A percentile compares a stretch with the other conserved stretches of the same genome.
Evolutionary conservation across 2,888 invertebrate genomes (phyloP).

Genomic region (Anarsia innoxiella): DNA sequence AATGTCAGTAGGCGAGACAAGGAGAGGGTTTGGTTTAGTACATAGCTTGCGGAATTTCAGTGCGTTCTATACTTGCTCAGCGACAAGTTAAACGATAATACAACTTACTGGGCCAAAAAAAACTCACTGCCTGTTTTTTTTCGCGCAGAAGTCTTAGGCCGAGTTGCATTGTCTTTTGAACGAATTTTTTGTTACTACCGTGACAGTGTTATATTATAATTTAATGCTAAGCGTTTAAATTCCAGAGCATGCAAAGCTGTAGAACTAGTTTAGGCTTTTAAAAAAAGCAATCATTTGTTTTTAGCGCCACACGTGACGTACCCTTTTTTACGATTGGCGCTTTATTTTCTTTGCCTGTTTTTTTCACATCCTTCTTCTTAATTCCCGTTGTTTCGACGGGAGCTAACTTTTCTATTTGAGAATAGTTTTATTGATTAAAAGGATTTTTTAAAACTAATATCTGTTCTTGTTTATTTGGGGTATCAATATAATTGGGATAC

Average conservation of each 20-base stretch:
- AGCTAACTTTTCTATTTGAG: constrained; percentile 32
- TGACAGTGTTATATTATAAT: neutral
- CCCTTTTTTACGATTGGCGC: constrained; percentile 54
- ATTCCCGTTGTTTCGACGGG: constrained; percentile 39
- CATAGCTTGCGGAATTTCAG: constrained; percentile 29
- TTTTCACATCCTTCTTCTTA: constrained; percentile 64
- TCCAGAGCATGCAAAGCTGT: neutral
- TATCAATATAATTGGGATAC: constrained; percentile 1
- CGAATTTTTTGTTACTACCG: neutral
- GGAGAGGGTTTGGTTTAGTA: constrained; percentile 34
- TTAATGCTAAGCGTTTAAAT: neutral
- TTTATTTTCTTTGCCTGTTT: constrained; percentile 60
- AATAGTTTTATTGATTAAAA: neutral
- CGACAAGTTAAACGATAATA: no score
- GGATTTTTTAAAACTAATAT: neutral
- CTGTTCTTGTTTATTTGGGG: neutral
- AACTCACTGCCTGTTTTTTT: no score
- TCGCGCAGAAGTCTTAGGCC: no score
- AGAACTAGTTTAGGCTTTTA: neutral
- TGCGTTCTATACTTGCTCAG: neutral
- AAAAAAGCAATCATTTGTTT: constrained; percentile 2
- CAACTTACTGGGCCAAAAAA: no score
- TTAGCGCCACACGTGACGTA: constrained; percentile 46
- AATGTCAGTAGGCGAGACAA: constrained; percentile 51
- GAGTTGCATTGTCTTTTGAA: no score